Base-by-base conservation (phyloP, 2,888 invertebrate genomes). In the Aphodius granarius region DNA sequence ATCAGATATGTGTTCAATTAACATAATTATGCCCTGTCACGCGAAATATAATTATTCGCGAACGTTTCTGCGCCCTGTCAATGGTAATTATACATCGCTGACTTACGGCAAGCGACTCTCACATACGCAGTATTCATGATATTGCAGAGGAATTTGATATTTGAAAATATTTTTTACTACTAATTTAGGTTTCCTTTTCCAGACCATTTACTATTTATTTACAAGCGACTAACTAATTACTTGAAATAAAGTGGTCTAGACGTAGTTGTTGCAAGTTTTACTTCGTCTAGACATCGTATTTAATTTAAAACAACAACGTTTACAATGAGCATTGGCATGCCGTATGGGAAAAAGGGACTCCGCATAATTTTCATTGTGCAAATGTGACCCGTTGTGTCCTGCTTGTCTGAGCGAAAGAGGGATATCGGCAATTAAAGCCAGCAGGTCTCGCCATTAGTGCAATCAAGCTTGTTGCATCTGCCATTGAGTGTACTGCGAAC, bases 401-500 rank as follows among this genome's bases (percentile, higher is more conserved):
- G 21, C 19, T 68, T 19, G 19, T 19, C 68, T n/a, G 19, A 19
- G 68, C 68, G 68, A 68, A 68, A 21, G 21, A 21, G 65, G 68
- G 21, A 68, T 68, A 68, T 68, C 68, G 68, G 21, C 68, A 68
- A 68, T 68, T 68, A 68, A 68, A 68, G 21, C 20, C 68, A 68
- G 63, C 20, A 72, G 72, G 43, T 23, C 43, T 16, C 71, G 71
- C 71, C 62, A 71, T 71, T 71, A 71, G 71, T 43, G 72, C 19
- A 72, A 19, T 72, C 72, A 72, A 63, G 72, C 68, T 68, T 68
- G 68, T 72, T 72, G 62, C 63, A 72, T 72, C 72, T 72, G 72
- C 63, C 43, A 72, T 63, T 63, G 63, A 17, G 20, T 68, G 68
- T 21, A 21, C 72, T 17, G 63, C 20, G 43, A 43, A 19, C 63